Evolutionary conservation across 2,888 invertebrate genomes (phyloP), one percentile per base, ranked within the genome.

Genomic region (Trachelus troglodyta): DNA sequence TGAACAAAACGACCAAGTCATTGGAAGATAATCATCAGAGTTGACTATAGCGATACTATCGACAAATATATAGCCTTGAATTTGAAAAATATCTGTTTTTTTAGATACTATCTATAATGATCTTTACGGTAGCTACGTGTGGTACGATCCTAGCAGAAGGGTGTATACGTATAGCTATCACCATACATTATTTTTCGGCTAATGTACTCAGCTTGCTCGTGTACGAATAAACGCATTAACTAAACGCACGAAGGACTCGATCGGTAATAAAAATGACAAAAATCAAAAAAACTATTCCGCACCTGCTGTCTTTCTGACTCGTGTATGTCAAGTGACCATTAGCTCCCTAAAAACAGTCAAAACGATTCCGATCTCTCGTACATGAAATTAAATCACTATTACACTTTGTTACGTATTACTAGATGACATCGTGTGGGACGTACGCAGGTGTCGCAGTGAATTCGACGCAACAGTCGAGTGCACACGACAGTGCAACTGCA

Each of bases 301-400:
- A 56, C 56, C 56, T 56, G 56, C 56, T 56, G 56, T 23, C 76
- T 33, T 34, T 34, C 79, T 78, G 83, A 79, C 79, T 80, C 81
- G 85, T 88, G 85, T 56, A 56, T 88, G 90, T 87, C 89, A 87
- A 89, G 87, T 87, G 88, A 85, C 86, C 87, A 90, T 90, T 90
- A 86, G 87, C 83, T 78, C 83, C 79, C 75, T 76, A 79, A 78
- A 83, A 84, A 81, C 78, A 80, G 79, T 79, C 79, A 77, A 75
- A 77, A 87, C 84, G 87, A 88, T 87, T 87, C 81, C 85, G 84
- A 88, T 89, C 87, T 88, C 84, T 82, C 84, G 84, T 85, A 83
- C 81, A 85, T 9, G 85, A 86, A 90, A 90, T 90, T 89, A 90
- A 90, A 90, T 89, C 87, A 87, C 86, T 87, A 87, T 89, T 88